Conservation (phyloP, 2,888 invertebrate genomes). For the Hybos culiciformis region DNA sequence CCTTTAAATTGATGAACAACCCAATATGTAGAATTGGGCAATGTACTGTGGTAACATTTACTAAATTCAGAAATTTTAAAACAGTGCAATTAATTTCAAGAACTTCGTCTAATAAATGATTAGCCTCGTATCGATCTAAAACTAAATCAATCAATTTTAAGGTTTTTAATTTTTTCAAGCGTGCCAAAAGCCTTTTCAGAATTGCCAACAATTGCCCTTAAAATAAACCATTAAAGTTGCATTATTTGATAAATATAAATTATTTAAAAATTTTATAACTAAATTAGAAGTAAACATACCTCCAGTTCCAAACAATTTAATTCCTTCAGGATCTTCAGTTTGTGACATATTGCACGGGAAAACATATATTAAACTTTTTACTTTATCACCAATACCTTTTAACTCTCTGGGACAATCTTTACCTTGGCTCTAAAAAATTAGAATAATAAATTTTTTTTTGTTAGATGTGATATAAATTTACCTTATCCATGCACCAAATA, state of each 20-base stretch:
- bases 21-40: constrained; percentile 62
- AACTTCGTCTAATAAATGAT: constrained; percentile 57
- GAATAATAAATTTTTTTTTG: background rate
- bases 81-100: constrained; percentile 49
- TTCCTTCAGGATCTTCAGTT: constrained; percentile 45
- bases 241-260: background rate
- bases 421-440: constrained; percentile 11
- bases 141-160: constrained; percentile 61
- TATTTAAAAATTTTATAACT: background rate
- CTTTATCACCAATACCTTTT: constrained; percentile 41
- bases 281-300: constrained; percentile 27
- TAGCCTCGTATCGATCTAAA: constrained; percentile 54
- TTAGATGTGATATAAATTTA: background rate
- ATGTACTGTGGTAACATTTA: constrained; percentile 57
- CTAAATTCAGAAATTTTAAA: constrained; percentile 48
- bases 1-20: constrained; percentile 58
- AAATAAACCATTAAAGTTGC: background rate
- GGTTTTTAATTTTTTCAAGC: constrained; percentile 46
- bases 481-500: constrained; percentile 55
- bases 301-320: constrained; percentile 63
- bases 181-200: constrained; percentile 51
- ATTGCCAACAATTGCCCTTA: constrained; percentile 47
- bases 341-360: constrained; percentile 63
- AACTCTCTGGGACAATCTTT: constrained; percentile 22
- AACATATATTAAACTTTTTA: constrained; percentile 49